Evolutionary conservation across 2,888 invertebrate genomes (phyloP).

Genomic region (Limenitis camilla): DNA sequence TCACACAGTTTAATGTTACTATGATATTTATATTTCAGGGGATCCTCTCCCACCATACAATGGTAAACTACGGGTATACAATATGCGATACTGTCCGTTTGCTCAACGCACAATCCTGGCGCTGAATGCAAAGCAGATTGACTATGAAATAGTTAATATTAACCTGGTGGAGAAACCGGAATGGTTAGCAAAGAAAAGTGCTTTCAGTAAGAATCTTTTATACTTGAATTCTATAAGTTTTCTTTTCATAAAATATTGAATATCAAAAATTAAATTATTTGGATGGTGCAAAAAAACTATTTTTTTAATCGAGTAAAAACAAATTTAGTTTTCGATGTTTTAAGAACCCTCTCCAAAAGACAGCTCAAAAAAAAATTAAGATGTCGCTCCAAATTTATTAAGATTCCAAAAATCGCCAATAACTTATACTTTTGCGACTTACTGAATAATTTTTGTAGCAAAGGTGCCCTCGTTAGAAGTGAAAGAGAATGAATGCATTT

Average conservation of each 20-base stretch:
- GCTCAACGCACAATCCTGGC: conserved; percentile 84
- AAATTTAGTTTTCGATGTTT: too few species aligned
- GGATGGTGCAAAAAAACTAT: too few species aligned
- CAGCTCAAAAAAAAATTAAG: too few species aligned
- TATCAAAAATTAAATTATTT: too few species aligned
- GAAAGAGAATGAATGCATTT: conserved; percentile 77
- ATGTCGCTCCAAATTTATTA: too few species aligned
- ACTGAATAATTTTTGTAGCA: conserved; percentile 37
- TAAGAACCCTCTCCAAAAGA: too few species aligned
- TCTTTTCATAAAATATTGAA: too few species aligned
- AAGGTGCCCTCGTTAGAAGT: conserved; percentile 87
- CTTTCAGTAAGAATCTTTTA: conserved; percentile 54
- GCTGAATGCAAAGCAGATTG: conserved; percentile 83
- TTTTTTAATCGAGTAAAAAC: too few species aligned
- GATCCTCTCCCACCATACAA: conserved; percentile 77
- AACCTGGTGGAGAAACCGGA: conserved; percentile 84
- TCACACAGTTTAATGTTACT: too few species aligned
- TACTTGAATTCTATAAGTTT: conserved; percentile 68
- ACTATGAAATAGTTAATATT: conserved; percentile 83
- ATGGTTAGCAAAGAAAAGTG: conserved; percentile 82
- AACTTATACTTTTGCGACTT: conserved; percentile 50
- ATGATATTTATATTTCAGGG: conserved; percentile 58
- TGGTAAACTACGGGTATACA: conserved; percentile 82
- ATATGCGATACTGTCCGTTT: conserved; percentile 88
- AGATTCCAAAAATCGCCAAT: too few species aligned